Conservation (phyloP, 2,888 invertebrate genomes). For the Xanthorhoe spadicearia region DNA sequence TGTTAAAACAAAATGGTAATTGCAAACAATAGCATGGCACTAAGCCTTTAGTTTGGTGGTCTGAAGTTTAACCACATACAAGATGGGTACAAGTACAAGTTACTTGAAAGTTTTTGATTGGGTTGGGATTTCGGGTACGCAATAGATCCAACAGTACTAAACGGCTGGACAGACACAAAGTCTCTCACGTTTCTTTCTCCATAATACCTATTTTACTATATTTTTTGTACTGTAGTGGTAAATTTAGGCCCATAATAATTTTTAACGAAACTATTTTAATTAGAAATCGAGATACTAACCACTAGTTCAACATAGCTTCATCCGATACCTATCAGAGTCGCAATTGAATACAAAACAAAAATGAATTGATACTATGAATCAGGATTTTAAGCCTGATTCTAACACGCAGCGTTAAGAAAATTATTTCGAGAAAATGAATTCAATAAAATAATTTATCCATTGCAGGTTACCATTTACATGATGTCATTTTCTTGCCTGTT, state of each 20-base stretch:
- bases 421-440: constrained; percentile 32
- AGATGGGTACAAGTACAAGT: background rate
- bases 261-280: too few relatives aligned
- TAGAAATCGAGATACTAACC: too few relatives aligned
- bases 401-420: constrained; percentile 19
- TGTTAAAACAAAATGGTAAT: too few relatives aligned
- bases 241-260: too few relatives aligned
- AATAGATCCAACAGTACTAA: background rate
- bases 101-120: constrained; percentile 18
- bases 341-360: constrained; percentile 4
- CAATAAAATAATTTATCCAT: constrained; percentile 30
- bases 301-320: too few relatives aligned
- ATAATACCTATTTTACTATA: too few relatives aligned
- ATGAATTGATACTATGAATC: constrained; percentile 14
- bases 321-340: too few relatives aligned
- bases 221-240: too few relatives aligned
- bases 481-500: too few relatives aligned
- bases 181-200: too few relatives aligned
- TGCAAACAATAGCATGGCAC: background rate
- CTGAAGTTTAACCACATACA: constrained; percentile 4
- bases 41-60: background rate
- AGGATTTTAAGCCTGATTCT: constrained; percentile 10
- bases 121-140: background rate
- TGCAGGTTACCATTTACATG: constrained; percentile 24
- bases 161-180: too few relatives aligned